Evolutionary conservation across 2,888 invertebrate species (phyloP), one percentile per base, ranked within the genome.

Genomic region (Tryphoninae sp.): DNA sequence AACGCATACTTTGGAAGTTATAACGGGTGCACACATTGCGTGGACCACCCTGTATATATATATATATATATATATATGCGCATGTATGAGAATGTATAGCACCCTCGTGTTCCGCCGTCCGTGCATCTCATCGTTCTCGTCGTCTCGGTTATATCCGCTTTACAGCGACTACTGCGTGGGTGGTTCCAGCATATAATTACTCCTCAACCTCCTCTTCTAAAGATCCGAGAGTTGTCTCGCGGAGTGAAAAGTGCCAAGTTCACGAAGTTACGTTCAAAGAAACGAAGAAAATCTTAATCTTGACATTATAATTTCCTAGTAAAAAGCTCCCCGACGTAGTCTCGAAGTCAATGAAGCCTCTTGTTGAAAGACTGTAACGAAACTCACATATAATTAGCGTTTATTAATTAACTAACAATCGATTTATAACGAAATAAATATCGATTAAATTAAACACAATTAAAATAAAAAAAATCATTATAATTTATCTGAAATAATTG

Each of bases 101-200:
- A 74, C 74, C 74, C 74, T 64, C 53, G 74, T 23, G 11, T 64
- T 40, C 49, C n/a, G n/a, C 22, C 26, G 62, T 64, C 73, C 62
- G 73, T n/a, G 64, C 73, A 40, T 55, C 26, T 61, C 76, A 59
- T 51, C 51, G 4, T 26, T 53, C 23, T 45, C 45, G 45, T 26
- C 65, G 26, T 26, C 33, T 40, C 58, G 26, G 23, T 59, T 23
- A 59, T 65, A 68, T 67, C 75, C 75, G 67, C 75, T 76, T 59
- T 76, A 51, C 68, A 58, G 67, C 49, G 45, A 58, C 33, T 78
- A 51, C 58, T 49, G 71, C 78, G 78, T 78, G 78, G 78, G 78
- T 78, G 78, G 78, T 33, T 58, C 69, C 49, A 58, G 71, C 71
- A 65, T 78, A 71, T 78, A 78, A 78, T 78, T 78, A 78, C 71